Base-by-base conservation (phyloP, 2,113 vertebrate species). In the Gymnobelideus leadbeateri region DNA sequence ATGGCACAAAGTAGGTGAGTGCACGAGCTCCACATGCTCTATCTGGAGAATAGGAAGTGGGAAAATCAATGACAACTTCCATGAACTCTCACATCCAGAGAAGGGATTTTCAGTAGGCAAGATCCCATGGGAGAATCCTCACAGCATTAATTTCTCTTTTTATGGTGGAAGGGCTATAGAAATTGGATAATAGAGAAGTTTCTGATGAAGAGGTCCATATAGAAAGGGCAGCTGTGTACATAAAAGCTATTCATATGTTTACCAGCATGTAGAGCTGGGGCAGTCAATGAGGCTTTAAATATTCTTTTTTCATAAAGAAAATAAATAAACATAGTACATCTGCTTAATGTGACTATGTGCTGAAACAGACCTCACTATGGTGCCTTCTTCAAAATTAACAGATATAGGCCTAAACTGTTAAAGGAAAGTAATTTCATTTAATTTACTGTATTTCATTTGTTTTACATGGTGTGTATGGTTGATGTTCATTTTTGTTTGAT, bases 401-500 rank as follows among this genome's bases (percentile, higher is more conserved):
- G 94, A 97, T 92, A 95, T 94, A 93, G 90, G 96, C 93, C 52
- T 94, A 97, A 96, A 97, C 94, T 95, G 93, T 96, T 98, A 92
- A 68, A 95, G 96, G 89, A 96, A 96, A 96, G 94, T 95, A 94
- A 91, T 98, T 98, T 92, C 94, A 92, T 94, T 97, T 96, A 97
- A 98, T 98, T 98, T 97, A 98, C 94, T 97, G 96, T 96, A 95
- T 97, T 98, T 98, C 96, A 97, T 98, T 97, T 98, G 96, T 95
- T 97, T 96, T 96, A 96, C 90, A 47, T 96, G 95, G 93, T 90
- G 53, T 95, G 93, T 93, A 68, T 95, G 93, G 95, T 92, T 92
- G 95, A 97, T 97, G 94, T 92, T 96, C 91, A 91, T 96, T 93
- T 97, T 92, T 93, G 95, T 96, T 43, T 95, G 97, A 97, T 96